Evolutionary conservation across 2,888 invertebrate species (phyloP), one percentile per base, ranked within the genome.

Genomic region (Pherbina coryleti): DNA sequence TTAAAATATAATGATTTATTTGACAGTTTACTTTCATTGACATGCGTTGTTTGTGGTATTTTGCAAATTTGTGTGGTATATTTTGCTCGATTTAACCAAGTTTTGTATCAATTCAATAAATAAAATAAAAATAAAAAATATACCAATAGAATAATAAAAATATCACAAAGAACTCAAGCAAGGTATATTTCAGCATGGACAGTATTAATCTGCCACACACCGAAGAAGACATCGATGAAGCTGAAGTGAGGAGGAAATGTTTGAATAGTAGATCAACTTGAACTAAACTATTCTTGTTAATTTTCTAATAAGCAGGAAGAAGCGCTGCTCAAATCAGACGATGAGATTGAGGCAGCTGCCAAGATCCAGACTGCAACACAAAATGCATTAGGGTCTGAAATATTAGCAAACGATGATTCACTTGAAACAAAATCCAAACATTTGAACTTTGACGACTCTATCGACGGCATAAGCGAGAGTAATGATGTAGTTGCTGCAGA

Each of bases 261-360:
- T 37, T 25, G 17, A 60, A 49, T 14, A 64, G 22, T 22, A 75
- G 14, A 22, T 7, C 22, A 55, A 17, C 22, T 22, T 44, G 49
- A 67, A 19, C 22, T 31, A 31, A 60, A 49, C n/a, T 55, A 8
- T 19, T 55, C 57, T 31, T 57, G 14, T n/a, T 57, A n/a, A n/a
- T 14, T 37, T 55, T 72, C 57, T 57, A 8, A 34, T 72, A n/a
- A 19, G n/a, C 55, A 86, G 86, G 86, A 86, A 64, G 86, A 86
- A 80, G 86, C 86, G n/a, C 81, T 86, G 5, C 80, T 86, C 1
- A 84, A 84, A 74, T 86, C 86, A 0, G 86, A 86, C 64, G 86
- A 85, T 71, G 84, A 84, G 69, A 79, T 79, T 76, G 81, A 82
- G 22, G 79, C 78, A 37, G 70, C 64, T 49, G 60, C 77, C 17